Conservation (phyloP, 2,888 invertebrate genomes). For the Alcis repandata region DNA sequence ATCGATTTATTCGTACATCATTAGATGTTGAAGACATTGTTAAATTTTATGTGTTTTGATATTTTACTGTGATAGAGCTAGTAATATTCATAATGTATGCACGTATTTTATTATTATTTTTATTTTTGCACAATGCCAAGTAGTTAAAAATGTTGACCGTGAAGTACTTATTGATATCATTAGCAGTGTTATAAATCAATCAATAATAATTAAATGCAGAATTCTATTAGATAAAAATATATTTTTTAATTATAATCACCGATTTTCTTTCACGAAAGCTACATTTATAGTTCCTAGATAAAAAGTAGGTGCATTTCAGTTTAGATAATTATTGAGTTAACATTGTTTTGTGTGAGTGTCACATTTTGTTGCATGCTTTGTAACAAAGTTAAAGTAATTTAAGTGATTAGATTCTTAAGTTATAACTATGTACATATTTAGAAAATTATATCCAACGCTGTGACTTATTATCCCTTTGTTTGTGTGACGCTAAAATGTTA, state of each 20-base stretch:
- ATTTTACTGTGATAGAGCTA: constrained; percentile 85
- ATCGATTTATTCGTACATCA: constrained; percentile 4
- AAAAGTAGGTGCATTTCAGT: constrained; percentile 81
- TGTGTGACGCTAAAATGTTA: constrained; percentile 20
- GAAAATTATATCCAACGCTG: not conserved
- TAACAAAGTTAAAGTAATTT: constrained; percentile 27
- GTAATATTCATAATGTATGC: constrained; percentile 60
- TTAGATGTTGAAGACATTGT: constrained; percentile 30
- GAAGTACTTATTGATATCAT: not conserved
- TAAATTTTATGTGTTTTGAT: constrained; percentile 64
- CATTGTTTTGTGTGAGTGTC: constrained; percentile 53
- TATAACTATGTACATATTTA: constrained; percentile 14
- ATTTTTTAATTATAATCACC: not conserved
- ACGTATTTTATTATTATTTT: constrained; percentile 33
- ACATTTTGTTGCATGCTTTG: constrained; percentile 55
- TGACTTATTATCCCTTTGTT: constrained; percentile 22
- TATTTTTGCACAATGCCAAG: constrained; percentile 11
- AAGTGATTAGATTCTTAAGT: constrained; percentile 24
- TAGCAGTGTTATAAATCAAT: not conserved
- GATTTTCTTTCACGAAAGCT: constrained; percentile 5
- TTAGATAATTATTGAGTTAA: constrained; percentile 52
- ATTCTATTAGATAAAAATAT: not conserved
- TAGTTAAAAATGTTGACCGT: not conserved
- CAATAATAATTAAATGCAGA: not conserved
- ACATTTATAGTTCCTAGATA: constrained; percentile 74